These are phyloP conservation scores for Nibea coibor DNA, from an alignment of 2,113 vertebrate genomes.

Conservation along the genomic window DNA sequence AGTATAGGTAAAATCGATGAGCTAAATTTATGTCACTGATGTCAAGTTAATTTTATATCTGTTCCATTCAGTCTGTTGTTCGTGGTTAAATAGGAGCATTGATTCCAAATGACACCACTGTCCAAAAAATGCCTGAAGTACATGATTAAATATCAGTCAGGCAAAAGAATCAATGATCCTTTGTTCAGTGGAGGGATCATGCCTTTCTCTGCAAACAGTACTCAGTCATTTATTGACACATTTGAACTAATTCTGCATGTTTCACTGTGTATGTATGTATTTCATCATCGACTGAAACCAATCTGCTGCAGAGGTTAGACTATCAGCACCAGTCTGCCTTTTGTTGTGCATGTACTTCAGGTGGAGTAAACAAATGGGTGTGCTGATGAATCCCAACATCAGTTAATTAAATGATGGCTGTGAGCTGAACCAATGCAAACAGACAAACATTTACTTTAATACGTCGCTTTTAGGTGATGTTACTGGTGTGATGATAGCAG, in stretches of 20 bases:
- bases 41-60: background rate
- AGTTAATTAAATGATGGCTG: background rate
- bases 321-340: background rate
- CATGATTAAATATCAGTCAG: background rate
- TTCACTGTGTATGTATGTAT: background rate
- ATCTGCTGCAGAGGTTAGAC: too few species aligned
- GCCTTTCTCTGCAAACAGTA: background rate
- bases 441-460: background rate
- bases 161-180: background rate
- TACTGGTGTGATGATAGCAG: too few species aligned
- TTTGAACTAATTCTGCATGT: background rate
- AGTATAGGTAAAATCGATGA: constrained; percentile 13
- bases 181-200: background rate
- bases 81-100: background rate
- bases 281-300: background rate
- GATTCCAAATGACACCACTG: constrained; percentile 4
- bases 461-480: too few species aligned
- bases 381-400: background rate
- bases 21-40: background rate
- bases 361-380: background rate
- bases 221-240: background rate
- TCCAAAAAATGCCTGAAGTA: background rate
- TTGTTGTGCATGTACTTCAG: background rate
- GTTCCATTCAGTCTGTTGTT: background rate
- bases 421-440: background rate